A percentile compares a stretch with the other conserved stretches of the same genome.
Evolutionary conservation across 2,113 vertebrate species (phyloP).

Genomic region (Pachycephala philippinensis): DNA sequence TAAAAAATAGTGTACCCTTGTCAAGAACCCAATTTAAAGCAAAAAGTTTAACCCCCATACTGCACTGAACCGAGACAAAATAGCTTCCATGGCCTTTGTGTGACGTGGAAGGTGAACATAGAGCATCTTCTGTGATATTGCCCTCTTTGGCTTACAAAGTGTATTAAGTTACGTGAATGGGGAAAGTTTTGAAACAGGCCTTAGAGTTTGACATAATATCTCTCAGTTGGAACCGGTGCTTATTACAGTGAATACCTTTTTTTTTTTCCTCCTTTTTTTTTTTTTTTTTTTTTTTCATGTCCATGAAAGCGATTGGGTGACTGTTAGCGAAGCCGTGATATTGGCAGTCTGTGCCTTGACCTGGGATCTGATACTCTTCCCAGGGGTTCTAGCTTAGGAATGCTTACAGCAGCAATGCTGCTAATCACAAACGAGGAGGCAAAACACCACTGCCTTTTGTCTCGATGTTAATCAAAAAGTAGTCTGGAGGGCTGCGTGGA

Average conservation of each 20-base stretch:
- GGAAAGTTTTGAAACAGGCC: constrained; percentile 64
- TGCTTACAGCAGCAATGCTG: constrained; percentile 70
- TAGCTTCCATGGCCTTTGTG: constrained; percentile 43
- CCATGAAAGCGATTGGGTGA: constrained; percentile 73
- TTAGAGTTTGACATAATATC: constrained; percentile 70
- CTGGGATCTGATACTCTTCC: constrained; percentile 66
- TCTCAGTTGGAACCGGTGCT: constrained; percentile 65
- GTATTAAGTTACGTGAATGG: constrained; percentile 65
- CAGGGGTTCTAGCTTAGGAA: constrained; percentile 62
- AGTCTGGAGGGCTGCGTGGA: constrained; percentile 58
- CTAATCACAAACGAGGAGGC: constrained; percentile 69
- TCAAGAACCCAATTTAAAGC: constrained; percentile 54
- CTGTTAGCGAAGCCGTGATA: constrained; percentile 70
- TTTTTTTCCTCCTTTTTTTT: not conserved
- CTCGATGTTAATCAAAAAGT: constrained; percentile 76
- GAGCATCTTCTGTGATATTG: constrained; percentile 59
- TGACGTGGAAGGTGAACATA: constrained; percentile 55
- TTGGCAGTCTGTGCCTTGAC: constrained; percentile 68
- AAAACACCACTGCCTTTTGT: constrained; percentile 70
- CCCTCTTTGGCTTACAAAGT: constrained; percentile 54
- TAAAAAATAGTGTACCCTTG: constrained; percentile 28
- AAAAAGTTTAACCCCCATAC: constrained; percentile 42
- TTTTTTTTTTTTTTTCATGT: constrained; percentile 7
- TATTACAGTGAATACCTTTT: constrained; percentile 61
- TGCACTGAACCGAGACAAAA: constrained; percentile 36